These are phyloP conservation scores for Romanogobio albipinnatus DNA, from an alignment of 2,113 vertebrate genomes.

Conservation along the genomic window DNA sequence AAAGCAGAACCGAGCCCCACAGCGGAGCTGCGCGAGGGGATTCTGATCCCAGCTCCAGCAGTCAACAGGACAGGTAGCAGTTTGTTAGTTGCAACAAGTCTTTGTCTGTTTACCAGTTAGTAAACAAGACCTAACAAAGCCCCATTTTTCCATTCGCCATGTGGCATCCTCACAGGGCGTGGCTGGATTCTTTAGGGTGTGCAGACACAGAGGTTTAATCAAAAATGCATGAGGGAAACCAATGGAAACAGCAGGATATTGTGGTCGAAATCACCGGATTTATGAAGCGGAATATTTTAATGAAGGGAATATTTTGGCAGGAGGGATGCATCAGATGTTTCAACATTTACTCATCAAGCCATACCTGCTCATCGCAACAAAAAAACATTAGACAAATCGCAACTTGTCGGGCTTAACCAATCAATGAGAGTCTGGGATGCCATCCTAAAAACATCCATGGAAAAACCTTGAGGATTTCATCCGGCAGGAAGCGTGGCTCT, in stretches of 20 bases:
- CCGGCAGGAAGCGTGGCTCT: constrained; percentile 47
- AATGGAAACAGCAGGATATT: constrained; percentile 2
- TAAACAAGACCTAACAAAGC: constrained; percentile 41
- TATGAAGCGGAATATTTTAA: constrained; percentile 30
- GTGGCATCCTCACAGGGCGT: constrained; percentile 45
- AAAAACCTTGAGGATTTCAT: constrained; percentile 15
- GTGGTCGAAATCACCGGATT: neutral
- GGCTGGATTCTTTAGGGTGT: constrained; percentile 39
- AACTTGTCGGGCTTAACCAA: neutral
- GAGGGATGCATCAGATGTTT: neutral
- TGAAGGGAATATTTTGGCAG: constrained; percentile 33
- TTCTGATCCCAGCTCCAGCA: neutral
- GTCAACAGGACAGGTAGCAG: neutral
- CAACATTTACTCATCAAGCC: neutral
- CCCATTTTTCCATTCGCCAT: constrained; percentile 15
- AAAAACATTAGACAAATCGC: neutral
- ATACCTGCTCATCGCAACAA: neutral
- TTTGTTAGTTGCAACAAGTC: constrained; percentile 29
- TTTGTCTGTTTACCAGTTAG: constrained; percentile 30
- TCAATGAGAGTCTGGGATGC: neutral
- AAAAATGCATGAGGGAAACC: constrained; percentile 10
- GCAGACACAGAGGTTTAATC: constrained; percentile 54
- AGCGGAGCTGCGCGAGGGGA: neutral
- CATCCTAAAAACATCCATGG: neutral
- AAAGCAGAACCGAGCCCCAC: constrained; percentile 25